Percentiles rank a stretch among this genome's conserved stretches.
phyloP scores from a whole-genome alignment of 1,140 invertebrate genomes.

The Parasteatoda tepidariorum region DNA sequence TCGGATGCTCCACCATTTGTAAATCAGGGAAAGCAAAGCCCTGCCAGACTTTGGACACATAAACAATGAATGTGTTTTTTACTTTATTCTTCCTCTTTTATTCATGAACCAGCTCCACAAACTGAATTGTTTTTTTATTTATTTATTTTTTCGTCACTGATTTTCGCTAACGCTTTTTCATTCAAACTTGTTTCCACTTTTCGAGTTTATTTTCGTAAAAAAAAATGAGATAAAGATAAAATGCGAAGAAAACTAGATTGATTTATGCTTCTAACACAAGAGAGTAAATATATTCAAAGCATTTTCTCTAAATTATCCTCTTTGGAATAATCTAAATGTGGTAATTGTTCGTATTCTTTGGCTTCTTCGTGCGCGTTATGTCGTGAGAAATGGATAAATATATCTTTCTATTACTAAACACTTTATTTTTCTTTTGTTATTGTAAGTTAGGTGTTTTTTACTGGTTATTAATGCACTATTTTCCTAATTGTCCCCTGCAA shows the following conservation, averaged over 20 bases:
- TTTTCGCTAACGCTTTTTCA: background rate
- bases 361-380: no score
- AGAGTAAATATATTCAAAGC: background rate
- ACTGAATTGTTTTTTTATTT: constrained; percentile 20
- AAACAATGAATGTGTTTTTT: constrained; percentile 43
- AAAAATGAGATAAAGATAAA: background rate
- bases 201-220: constrained; percentile 9
- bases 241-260: constrained; percentile 10
- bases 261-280: constrained; percentile 3
- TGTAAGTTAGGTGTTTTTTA: no score
- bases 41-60: background rate
- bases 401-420: no score
- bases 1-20: constrained; percentile 2
- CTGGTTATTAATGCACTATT: no score
- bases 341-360: no score
- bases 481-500: no score
- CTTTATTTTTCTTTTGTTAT: no score
- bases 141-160: background rate
- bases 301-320: no score
- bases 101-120: constrained; percentile 26
- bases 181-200: constrained; percentile 35
- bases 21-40: constrained; percentile 34
- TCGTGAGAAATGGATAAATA: no score
- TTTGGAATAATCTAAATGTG: no score
- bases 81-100: constrained; percentile 2